phyloP scores from a whole-genome alignment of 2,113 vertebrate species.

The Oncorhynchus gorbuscha region DNA sequence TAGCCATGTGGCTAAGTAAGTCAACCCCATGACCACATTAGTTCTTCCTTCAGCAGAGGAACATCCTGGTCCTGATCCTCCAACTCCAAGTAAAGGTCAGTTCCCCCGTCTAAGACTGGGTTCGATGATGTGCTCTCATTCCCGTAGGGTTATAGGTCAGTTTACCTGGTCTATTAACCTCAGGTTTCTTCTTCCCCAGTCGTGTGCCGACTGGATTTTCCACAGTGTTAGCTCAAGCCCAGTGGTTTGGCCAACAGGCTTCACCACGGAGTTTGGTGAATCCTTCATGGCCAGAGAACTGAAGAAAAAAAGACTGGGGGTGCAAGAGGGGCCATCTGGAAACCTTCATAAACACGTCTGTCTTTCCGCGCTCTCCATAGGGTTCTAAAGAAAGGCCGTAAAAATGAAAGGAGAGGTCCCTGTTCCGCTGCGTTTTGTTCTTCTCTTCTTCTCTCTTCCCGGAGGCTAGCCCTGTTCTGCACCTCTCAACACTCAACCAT shows the following conservation, averaged over 20 bases:
- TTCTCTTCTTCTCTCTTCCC: slow-evolving; percentile 40
- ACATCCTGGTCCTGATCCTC: slow-evolving; percentile 14
- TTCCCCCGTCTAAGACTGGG: slow-evolving; percentile 28
- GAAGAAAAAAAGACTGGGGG: slow-evolving; percentile 68
- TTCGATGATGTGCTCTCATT: slow-evolving; percentile 43
- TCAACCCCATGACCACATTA: too few relatives aligned
- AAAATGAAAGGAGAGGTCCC: slow-evolving; percentile 77
- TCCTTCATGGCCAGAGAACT: slow-evolving; percentile 73
- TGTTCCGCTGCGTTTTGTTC: slow-evolving; percentile 50
- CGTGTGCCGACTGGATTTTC: slow-evolving; percentile 55
- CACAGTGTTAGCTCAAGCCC: slow-evolving; percentile 53
- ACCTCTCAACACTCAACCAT: slow-evolving; percentile 28
- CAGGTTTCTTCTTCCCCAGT: slow-evolving; percentile 53
- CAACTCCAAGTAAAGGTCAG: slow-evolving; percentile 38
- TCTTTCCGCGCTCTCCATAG: slow-evolving; percentile 77
- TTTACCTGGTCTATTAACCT: slow-evolving; percentile 51
- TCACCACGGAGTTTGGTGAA: slow-evolving; percentile 75
- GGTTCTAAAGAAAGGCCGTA: slow-evolving; percentile 78
- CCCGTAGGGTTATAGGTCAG: slow-evolving; percentile 36
- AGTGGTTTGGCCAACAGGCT: slow-evolving; percentile 67
- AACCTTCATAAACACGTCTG: slow-evolving; percentile 80
- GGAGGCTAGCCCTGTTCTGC: slow-evolving; percentile 32
- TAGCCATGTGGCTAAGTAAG: too few relatives aligned
- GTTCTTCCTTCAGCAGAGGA: too few relatives aligned
- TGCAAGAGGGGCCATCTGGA: slow-evolving; percentile 78